Base-by-base conservation (phyloP, 2,113 vertebrate species). In the Cygnus atratus region DNA sequence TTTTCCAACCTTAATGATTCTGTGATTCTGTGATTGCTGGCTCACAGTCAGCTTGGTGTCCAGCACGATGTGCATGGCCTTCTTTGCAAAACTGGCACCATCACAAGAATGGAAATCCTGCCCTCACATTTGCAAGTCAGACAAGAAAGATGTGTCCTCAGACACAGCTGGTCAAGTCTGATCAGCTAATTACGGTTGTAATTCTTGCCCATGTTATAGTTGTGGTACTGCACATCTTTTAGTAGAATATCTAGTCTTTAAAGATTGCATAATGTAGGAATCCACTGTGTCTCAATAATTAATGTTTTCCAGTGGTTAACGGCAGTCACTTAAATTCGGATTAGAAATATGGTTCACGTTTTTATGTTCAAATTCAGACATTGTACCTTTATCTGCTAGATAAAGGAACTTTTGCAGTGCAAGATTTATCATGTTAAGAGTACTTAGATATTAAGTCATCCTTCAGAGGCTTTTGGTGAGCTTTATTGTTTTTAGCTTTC, bases 351-450 rank as follows among this genome's bases (percentile, higher is more conserved):
- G 59, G 22, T 22, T 15, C 2, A 3, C 7, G 26, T 2, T 25
- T 70, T 44, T 11, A 7, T 35, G 4, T 41, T 22, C n/a, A 25
- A 5, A 4, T n/a, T 22, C 44, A 59, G 9, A 4, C 9, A 24
- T 3, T 18, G 22, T 37, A 24, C 61, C 31, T 43, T 68, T 29
- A 31, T 25, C 41, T 74, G 44, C 33, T 18, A 9, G 37, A 22
- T 7, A 11, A 48, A 43, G 25, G 7, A 87, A 37, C 35, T 41
- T 67, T 4, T 48, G 31, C 74, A 74, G 8, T 15, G n/a, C 28
- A 25, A 46, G 28, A 15, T 26, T 29, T 17, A 41, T 44, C 22
- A 18, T 21, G 7, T 1, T 24, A 1, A 20, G 0, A 2, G 54
- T 25, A 44, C 41, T 20, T 6, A 7, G 15, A 43, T 9, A 13